A percentile compares a stretch with the other conserved stretches of the same genome.
Evolutionary conservation across 2,888 invertebrate genomes (phyloP).

Genomic region (Dimorphilus gyrociliatus): DNA sequence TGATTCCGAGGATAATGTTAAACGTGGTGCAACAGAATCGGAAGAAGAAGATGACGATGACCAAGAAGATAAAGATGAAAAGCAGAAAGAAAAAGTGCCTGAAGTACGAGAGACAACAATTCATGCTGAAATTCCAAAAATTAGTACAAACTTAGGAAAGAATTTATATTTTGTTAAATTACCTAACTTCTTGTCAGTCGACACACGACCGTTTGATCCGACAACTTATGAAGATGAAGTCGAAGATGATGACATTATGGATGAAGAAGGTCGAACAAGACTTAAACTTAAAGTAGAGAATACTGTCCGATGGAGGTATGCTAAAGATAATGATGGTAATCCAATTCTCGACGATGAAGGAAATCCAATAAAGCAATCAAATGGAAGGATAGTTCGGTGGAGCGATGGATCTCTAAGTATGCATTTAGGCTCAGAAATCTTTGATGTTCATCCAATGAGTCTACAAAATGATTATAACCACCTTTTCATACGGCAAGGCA

Average conservation of each 20-base stretch:
- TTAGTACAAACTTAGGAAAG: conserved; percentile 67
- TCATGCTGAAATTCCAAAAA: conserved; percentile 68
- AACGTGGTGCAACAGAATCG: conserved; percentile 11
- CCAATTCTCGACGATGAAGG: conserved; percentile 45
- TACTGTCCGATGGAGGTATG: conserved; percentile 83
- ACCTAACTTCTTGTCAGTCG: conserved; percentile 94
- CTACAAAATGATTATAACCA: conserved; percentile 85
- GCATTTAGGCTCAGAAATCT: conserved; percentile 89
- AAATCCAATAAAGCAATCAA: conserved; percentile 68
- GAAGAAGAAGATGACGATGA: conserved; percentile 4
- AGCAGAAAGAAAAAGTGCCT: conserved; percentile 52
- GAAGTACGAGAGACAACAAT: conserved; percentile 74
- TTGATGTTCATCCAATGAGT: conserved; percentile 85
- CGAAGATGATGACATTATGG: conserved; percentile 90
- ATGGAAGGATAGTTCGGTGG: conserved; percentile 87
- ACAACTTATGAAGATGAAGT: conserved; percentile 94
- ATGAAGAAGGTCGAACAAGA: conserved; percentile 86
- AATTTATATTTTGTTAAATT: conserved; percentile 76
- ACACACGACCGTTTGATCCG: conserved; percentile 85
- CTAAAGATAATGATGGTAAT: conserved; percentile 45
- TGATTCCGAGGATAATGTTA: conserved; percentile 52
- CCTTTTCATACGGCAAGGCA: conserved; percentile 89
- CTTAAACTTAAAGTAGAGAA: conserved; percentile 56
- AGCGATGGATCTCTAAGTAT: conserved; percentile 73
- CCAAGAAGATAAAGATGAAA: conserved; percentile 25